Conservation (phyloP, 2,113 vertebrate genomes). For the Ictalurus furcatus region DNA sequence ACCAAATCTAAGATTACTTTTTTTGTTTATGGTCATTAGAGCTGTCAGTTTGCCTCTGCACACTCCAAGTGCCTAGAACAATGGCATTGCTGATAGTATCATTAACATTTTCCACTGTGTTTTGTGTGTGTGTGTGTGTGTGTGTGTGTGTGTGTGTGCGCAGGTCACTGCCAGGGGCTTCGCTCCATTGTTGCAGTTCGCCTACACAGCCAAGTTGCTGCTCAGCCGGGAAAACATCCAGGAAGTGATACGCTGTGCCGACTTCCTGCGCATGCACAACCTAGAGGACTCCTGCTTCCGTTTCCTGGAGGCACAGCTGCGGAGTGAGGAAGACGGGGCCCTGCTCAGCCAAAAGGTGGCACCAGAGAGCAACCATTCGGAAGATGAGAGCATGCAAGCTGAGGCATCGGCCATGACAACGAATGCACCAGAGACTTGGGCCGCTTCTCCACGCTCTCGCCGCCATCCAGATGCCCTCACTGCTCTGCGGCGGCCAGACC, state of each 20-base stretch:
- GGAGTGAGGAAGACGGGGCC: constrained; percentile 87
- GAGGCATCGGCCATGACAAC: constrained; percentile 56
- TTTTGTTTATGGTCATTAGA: constrained; percentile 73
- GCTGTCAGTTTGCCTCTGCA: constrained; percentile 74
- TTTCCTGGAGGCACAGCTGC: constrained; percentile 95
- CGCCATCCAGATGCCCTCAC: constrained; percentile 75
- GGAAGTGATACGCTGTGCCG: constrained; percentile 96
- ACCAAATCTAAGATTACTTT: constrained; percentile 68
- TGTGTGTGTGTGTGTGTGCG: constrained; percentile 61
- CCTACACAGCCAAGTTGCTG: constrained; percentile 98
- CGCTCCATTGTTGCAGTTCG: constrained; percentile 97
- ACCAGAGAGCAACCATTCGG: constrained; percentile 74
- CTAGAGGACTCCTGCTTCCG: constrained; percentile 99
- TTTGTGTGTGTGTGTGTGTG: constrained; percentile 61
- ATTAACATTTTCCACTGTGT: constrained; percentile 77
- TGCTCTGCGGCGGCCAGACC: constrained; percentile 74
- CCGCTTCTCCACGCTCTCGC: constrained; percentile 78
- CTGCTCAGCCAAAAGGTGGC: constrained; percentile 85
- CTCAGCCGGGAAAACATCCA: constrained; percentile 99
- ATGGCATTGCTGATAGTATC: constrained; percentile 79
- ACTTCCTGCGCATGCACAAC: constrained; percentile 99
- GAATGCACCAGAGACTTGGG: constrained; percentile 62
- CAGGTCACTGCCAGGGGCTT: constrained; percentile 99
- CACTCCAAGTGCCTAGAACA: constrained; percentile 71
- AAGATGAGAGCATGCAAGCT: constrained; percentile 86